Base-by-base conservation (phyloP, 1,140 invertebrate genomes). In the Prorops nasuta region DNA sequence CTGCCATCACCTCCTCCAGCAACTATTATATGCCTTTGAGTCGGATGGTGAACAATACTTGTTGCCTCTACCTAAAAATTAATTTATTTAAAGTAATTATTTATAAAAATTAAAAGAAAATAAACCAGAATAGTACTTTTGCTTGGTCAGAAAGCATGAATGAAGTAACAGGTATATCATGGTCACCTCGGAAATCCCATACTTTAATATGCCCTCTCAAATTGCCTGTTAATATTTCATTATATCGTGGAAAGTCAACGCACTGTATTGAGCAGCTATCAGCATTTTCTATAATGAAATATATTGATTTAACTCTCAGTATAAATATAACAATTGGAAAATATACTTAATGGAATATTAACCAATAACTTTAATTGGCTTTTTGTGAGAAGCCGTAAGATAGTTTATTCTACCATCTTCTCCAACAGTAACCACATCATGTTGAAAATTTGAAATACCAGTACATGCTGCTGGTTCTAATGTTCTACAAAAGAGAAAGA, bases 171-270 rank as follows among this genome's bases (percentile, higher is more conserved):
- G 84, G 82, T 45, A 80, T 79, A 56, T 86, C 79, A 16, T 74
- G 66, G 51, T 80, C 59, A 35, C 79, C 78, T 54, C 90, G 77
- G 1, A 92, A 73, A 76, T 96, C 92, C 84, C 90, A 93, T 20
- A 92, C 82, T 71, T 93, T 93, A 78, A 96, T 85, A 49, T 93
- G 87, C 0, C 92, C 92, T 63, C 89, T 80, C 18, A 87, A 78
- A 77, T 94, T 94, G 32, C 90, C 89, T 2, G 90, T 90, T 7
- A 94, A 79, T 34, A 91, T 85, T 81, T 86, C 85, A 77, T 83
- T 90, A 67, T 85, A 86, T 76, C 83, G 86, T 12, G 93, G 74
- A 71, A 89, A 94, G 58, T 83, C 84, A 6, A 92, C 81, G 58
- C 86, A 85, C 74, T 85, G 84, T 31, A 94, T 75, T 0, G 89